Evolutionary conservation across 1,140 invertebrate genomes (phyloP).

Genomic region (Drosophila ohnishii): DNA sequence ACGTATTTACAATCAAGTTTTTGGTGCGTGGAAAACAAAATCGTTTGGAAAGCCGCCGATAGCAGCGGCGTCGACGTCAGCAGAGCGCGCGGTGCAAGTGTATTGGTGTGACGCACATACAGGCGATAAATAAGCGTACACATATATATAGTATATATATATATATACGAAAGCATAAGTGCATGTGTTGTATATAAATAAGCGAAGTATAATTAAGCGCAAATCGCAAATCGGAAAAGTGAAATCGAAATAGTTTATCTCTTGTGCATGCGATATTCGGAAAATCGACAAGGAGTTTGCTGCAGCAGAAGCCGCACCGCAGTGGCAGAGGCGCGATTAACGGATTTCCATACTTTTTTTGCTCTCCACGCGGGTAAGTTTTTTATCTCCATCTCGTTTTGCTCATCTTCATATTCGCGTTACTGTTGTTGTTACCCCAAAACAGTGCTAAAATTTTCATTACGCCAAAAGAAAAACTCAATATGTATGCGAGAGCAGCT

Average conservation of each 20-base stretch:
- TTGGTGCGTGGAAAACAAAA: constrained; percentile 58
- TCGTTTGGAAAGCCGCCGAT: constrained; percentile 43
- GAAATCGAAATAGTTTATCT: constrained; percentile 53
- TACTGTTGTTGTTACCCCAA: constrained; percentile 22
- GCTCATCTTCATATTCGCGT: background rate
- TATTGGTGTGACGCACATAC: constrained; percentile 64
- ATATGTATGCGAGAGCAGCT: constrained; percentile 69
- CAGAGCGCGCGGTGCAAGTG: constrained; percentile 64
- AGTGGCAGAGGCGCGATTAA: constrained; percentile 49
- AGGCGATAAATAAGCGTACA: constrained; percentile 31
- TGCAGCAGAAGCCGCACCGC: constrained; percentile 36
- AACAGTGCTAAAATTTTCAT: constrained; percentile 74
- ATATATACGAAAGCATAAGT: constrained; percentile 39
- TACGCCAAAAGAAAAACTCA: constrained; percentile 72
- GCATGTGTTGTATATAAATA: constrained; percentile 43
- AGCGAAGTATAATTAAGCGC: constrained; percentile 46
- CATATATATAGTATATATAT: constrained; percentile 17
- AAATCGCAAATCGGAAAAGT: constrained; percentile 51
- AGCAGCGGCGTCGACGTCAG: constrained; percentile 42
- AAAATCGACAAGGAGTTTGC: constrained; percentile 56
- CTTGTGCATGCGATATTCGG: constrained; percentile 41
- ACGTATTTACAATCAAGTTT: constrained; percentile 43
- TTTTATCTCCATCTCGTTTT: background rate
- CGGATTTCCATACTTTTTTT: constrained; percentile 71
- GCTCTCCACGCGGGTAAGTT: constrained; percentile 67